Conservation (phyloP, 2,888 invertebrate species). For the Horisme vitalbata region DNA sequence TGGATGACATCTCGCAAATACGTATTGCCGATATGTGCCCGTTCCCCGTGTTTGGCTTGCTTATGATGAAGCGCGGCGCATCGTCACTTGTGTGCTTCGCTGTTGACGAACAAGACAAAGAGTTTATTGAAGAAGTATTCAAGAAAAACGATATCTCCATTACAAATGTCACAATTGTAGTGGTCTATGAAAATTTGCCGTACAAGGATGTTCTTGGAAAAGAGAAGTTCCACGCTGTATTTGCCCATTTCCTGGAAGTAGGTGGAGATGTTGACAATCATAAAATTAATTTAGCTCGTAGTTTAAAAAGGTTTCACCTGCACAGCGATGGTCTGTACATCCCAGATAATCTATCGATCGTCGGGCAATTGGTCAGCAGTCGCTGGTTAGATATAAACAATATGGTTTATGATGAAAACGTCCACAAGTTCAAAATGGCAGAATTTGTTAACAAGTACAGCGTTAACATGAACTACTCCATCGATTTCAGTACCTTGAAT, state of each 20-base stretch:
- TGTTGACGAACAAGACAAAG: conserved; percentile 56
- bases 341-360: conserved; percentile 77
- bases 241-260: conserved; percentile 78
- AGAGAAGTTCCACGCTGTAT: conserved; percentile 77
- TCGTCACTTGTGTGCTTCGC: conserved; percentile 71
- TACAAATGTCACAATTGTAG: conserved; percentile 60
- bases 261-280: conserved; percentile 82
- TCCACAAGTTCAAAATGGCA: conserved; percentile 79
- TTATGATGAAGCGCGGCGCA: conserved; percentile 77
- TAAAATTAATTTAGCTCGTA: conserved; percentile 48
- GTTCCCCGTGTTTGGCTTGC: conserved; percentile 85
- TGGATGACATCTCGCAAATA: conserved; percentile 54
- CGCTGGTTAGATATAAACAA: conserved; percentile 83
- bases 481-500: conserved; percentile 68
- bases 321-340: conserved; percentile 70
- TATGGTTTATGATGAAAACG: conserved; percentile 80
- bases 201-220: conserved; percentile 47
- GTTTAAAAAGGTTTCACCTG: conserved; percentile 58
- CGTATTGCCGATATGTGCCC: conserved; percentile 83
- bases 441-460: conserved; percentile 83
- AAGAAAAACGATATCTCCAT: conserved; percentile 62
- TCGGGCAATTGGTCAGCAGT: conserved; percentile 83
- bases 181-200: conserved; percentile 55
- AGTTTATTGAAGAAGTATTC: conserved; percentile 69
- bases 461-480: conserved; percentile 81